Base-by-base conservation (phyloP, 2,888 invertebrate species). In the Dicyrtomina minuta region DNA sequence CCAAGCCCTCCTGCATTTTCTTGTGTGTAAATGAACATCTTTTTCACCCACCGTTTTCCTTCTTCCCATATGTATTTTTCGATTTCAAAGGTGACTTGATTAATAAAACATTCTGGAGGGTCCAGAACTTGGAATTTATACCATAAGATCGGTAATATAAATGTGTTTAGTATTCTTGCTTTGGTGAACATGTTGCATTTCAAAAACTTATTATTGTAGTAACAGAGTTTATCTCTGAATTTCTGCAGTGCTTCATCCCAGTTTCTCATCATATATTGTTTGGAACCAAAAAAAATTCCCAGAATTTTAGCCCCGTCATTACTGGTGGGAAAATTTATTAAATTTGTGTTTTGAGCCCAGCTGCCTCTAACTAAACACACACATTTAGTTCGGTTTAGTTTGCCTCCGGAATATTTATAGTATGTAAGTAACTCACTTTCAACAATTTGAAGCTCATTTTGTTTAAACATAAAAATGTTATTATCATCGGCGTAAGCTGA, bases 31-130 rank as follows among this genome's bases (percentile, higher is more conserved):
- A 60, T 13, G 13, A 43, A 43, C 1, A 39, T 2, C 4, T 8
- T 8, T 43, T 60, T 60, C 2, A 39, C 39, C 60, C 60, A 60
- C 8, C 39, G 3, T 22, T 43, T 13, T 13, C 10, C 10, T 20
- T 20, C 13, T 39, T 20, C 41, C 60, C 60, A 60, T n/a, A 60
- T 2, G 39, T 33, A 60, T 12, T 2, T 12, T 43, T 60, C 60
- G 5, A 43, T 17, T 1, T 1, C 2, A 4, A 24, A 10, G 2
- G 6, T 12, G 10, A 60, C 15, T 2, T 41, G 12, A 8, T 43
- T 15, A n/a, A 43, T 17, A 43, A 60, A 60, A 20, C 12, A 2
- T 41, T 60, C 60, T 2, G 60, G 60, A 17, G 60, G 60, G 22
- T 60, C 39, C 1, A 60, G 43, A n/a, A 60, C 26, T 59, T 59